Evolutionary conservation across 2,888 invertebrate species (phyloP).

Genomic region (Troides oblongomaculatus): DNA sequence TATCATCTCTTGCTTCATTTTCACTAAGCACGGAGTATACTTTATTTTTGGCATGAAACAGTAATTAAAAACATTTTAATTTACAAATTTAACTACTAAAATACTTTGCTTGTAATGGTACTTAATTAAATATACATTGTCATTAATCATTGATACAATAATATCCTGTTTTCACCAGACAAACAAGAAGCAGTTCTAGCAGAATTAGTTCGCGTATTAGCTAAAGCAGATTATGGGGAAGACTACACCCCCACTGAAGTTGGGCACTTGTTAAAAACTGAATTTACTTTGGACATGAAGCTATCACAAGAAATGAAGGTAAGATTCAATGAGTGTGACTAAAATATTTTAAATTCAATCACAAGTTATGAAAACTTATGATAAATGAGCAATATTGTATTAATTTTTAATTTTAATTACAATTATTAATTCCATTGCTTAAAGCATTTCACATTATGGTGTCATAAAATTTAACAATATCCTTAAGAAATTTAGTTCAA

Average conservation of each 20-base stretch:
- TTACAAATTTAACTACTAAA: background rate
- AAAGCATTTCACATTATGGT: too few relatives aligned
- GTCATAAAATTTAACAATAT: too few relatives aligned
- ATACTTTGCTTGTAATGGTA: background rate
- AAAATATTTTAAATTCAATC: too few relatives aligned
- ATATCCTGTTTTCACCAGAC: conserved; percentile 60
- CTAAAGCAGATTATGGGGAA: conserved; percentile 84
- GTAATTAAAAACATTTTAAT: background rate
- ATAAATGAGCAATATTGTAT: too few relatives aligned
- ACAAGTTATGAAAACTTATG: too few relatives aligned
- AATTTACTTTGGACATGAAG: conserved; percentile 69
- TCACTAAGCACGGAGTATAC: too few relatives aligned
- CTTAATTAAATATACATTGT: background rate
- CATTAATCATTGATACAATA: background rate
- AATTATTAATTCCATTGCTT: too few relatives aligned
- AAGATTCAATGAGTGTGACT: conserved; percentile 16
- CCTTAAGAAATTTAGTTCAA: too few relatives aligned
- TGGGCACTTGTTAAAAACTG: conserved; percentile 64
- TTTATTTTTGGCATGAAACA: background rate
- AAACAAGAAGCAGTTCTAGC: conserved; percentile 74
- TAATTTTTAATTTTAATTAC: too few relatives aligned
- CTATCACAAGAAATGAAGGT: conserved; percentile 76
- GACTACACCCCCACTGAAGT: conserved; percentile 78
- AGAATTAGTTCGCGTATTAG: conserved; percentile 82
- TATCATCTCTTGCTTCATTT: too few relatives aligned